A percentile compares a stretch with the other conserved stretches of the same genome.
phyloP scores from a whole-genome alignment of 2,113 vertebrate genomes.

The Aythya baeri region DNA sequence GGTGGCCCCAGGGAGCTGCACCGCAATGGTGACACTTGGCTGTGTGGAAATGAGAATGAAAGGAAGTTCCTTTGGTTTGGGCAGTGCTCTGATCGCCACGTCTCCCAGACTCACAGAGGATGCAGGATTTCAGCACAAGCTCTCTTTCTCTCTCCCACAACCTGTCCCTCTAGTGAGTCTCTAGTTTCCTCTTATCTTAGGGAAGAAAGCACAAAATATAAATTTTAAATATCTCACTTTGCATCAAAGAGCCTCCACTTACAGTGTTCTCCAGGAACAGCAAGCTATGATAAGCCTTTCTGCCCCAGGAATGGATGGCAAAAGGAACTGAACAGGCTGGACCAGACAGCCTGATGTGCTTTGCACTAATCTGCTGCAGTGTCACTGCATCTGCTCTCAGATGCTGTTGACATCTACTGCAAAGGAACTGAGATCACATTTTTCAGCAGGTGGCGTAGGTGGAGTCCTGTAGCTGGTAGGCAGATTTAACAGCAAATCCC shows the following conservation, averaged over 20 bases:
- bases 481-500: neutral
- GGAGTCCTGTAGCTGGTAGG: neutral
- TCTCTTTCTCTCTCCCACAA: neutral
- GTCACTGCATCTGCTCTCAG: neutral
- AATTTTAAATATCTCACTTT: neutral
- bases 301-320: neutral
- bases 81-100: neutral
- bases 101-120: neutral
- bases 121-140: neutral
- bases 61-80: neutral
- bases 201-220: neutral
- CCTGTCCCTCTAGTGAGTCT: neutral
- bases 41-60: accelerated
- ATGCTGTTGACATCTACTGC: neutral
- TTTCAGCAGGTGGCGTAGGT: neutral
- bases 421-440: accelerated
- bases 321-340: neutral
- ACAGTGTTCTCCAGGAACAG: neutral
- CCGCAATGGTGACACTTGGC: neutral
- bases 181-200: neutral
- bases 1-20: accelerated
- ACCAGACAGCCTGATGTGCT: neutral
- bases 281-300: neutral
- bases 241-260: neutral
- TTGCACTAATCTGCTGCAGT: neutral